Base-by-base conservation (phyloP, 1,140 invertebrate genomes). In the Drosophila paulistorum region DNA sequence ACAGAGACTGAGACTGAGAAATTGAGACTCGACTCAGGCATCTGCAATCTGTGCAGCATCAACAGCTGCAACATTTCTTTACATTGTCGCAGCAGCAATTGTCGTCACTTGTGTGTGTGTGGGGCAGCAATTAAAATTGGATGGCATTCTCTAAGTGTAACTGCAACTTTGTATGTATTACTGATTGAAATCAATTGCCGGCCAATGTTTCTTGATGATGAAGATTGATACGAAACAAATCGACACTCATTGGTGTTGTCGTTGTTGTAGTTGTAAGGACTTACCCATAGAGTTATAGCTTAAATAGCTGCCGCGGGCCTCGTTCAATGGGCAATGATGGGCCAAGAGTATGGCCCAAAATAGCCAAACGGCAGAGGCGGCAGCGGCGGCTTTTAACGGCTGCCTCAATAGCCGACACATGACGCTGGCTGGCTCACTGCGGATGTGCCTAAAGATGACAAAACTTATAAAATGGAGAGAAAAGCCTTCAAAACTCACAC, bases 121-220 rank as follows among this genome's bases (percentile, higher is more conserved):
- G 77, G 17, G 79, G 79, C 37, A 57, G 77, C 84, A 89, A 89
- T 89, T 89, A 90, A 90, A 89, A 67, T 77, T 65, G 71, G 75
- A 77, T 75, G 78, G 9, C 45, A 51, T 51, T 51, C 14, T 48
- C 2, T 2, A 20, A 48, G 17, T 51, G 45, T n/a, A 65, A 69
- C 39, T 62, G 51, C 51, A 33, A 58, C 17, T 54, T 6, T 30
- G 41, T 26, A 65, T 30, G 1, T 30, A 30, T 30, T 30, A 26
- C 65, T 83, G 80, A 89, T 89, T 89, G 84, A 90, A 84, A 89
- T 81, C 65, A 89, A 89, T 87, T 89, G 83, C 66, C 62, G 1
- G 35, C 14, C 57, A 59, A 59, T 39, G 37, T 39, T 30, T 30
- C 30, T 30, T 54, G 10, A 51, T 30, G 33, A 59, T 59, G 57